phyloP scores from a whole-genome alignment of 2,888 invertebrate genomes.

The Platycnemis pennipes region DNA sequence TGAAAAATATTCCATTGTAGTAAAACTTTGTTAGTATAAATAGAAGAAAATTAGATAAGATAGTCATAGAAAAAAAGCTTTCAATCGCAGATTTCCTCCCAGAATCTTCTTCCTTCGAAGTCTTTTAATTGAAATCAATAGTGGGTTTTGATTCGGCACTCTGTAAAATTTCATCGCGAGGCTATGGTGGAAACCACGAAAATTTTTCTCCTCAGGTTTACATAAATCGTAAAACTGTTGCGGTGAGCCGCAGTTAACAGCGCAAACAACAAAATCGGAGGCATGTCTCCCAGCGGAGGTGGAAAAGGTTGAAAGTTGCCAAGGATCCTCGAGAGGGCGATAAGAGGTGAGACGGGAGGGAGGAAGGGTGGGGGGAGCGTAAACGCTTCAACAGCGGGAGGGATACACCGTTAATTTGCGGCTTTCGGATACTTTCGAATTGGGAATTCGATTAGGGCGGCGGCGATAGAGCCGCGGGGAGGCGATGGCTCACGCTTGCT shows the following conservation, averaged over 20 bases:
- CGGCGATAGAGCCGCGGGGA: not conserved
- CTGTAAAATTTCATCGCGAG: not conserved
- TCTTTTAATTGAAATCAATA: not conserved
- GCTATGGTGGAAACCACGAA: not conserved
- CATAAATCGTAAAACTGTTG: not conserved
- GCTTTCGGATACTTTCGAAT: conserved; percentile 30
- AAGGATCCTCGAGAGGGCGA: not conserved
- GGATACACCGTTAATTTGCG: conserved; percentile 29
- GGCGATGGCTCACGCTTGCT: not conserved
- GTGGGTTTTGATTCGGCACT: not conserved
- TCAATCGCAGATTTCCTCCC: not conserved
- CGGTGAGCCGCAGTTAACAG: not conserved
- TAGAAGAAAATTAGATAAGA: too few relatives aligned
- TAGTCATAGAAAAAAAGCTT: not conserved
- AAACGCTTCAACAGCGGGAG: not conserved
- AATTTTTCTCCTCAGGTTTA: not conserved
- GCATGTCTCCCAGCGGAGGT: not conserved
- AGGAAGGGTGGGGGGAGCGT: not conserved
- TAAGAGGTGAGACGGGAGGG: not conserved
- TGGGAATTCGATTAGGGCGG: conserved; percentile 17
- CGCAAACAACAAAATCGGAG: not conserved
- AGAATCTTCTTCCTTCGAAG: not conserved
- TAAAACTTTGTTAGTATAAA: too few relatives aligned
- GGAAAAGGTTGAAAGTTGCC: not conserved
- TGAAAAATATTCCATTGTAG: too few relatives aligned